phyloP scores from a whole-genome alignment of 2,888 invertebrate species.

The Crocallis elinguaria region DNA sequence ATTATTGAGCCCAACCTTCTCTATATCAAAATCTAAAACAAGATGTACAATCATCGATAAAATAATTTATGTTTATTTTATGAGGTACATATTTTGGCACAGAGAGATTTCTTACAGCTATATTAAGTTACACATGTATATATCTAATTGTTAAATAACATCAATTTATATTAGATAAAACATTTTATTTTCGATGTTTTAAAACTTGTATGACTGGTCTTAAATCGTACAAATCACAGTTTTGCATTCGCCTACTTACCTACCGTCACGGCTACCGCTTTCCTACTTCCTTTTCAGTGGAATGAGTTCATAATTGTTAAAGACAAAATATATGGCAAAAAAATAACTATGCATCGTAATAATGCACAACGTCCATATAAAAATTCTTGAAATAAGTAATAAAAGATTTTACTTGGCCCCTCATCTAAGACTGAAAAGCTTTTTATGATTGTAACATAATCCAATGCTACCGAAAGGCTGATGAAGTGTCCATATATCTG shows the following conservation, averaged over 20 bases:
- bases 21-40: conserved; percentile 57
- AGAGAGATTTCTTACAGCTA: conserved; percentile 87
- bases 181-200: conserved; percentile 82
- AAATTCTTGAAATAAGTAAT: background rate
- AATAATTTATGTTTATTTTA: conserved; percentile 82
- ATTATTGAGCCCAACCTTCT: conserved; percentile 38
- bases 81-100: conserved; percentile 94
- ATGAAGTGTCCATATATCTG: conserved; percentile 2
- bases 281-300: conserved; percentile 72
- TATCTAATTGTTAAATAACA: conserved; percentile 69
- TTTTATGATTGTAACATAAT: conserved; percentile 6
- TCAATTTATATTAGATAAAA: conserved; percentile 75
- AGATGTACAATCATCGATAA: conserved; percentile 67
- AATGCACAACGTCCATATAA: conserved; percentile 16
- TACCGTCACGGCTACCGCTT: conserved; percentile 78
- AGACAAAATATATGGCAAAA: conserved; percentile 76
- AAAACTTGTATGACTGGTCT: conserved; percentile 84
- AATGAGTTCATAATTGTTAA: conserved; percentile 71
- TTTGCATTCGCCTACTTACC: conserved; percentile 81
- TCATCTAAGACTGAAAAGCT: conserved; percentile 31
- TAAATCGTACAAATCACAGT: conserved; percentile 83
- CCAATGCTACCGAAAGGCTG: background rate
- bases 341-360: conserved; percentile 38
- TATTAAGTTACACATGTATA: conserved; percentile 78
- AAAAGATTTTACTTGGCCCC: conserved; percentile 29